Evolutionary conservation across 2,888 invertebrate genomes (phyloP).

Genomic region (Folsomia manolachei): DNA sequence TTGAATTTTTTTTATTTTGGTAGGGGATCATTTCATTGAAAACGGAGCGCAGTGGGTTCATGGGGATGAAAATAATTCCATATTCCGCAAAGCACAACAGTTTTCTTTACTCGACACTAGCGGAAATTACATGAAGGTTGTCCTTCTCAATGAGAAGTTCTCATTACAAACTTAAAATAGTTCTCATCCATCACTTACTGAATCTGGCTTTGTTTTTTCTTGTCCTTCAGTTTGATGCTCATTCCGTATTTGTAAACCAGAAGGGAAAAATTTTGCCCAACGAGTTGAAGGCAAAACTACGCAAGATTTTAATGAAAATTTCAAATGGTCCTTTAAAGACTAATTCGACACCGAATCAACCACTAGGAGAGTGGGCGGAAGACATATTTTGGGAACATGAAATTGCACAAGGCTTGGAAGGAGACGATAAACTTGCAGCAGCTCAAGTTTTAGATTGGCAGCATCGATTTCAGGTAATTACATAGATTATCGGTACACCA

Average conservation of each 20-base stretch:
- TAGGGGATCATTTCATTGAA: constrained; percentile 64
- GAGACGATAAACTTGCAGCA: constrained; percentile 17
- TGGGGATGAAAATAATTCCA: constrained; percentile 83
- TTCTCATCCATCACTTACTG: too few relatives aligned
- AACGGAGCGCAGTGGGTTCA: constrained; percentile 92
- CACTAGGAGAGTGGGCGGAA: constrained; percentile 30
- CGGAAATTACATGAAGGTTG: constrained; percentile 17
- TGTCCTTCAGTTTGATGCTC: constrained; percentile 20
- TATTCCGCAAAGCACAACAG: constrained; percentile 78
- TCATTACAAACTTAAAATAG: background rate
- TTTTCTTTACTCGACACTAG: constrained; percentile 20
- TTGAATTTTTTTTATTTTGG: constrained; percentile 11
- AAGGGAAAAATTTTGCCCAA: constrained; percentile 24
- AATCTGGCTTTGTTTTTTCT: background rate
- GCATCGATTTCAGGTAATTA: constrained; percentile 41
- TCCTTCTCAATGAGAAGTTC: background rate
- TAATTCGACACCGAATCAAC: constrained; percentile 15
- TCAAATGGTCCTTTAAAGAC: constrained; percentile 27
- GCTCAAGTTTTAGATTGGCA: constrained; percentile 47
- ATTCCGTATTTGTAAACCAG: constrained; percentile 32
- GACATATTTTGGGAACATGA: constrained; percentile 27
- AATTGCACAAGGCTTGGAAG: background rate
- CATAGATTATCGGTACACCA: too few relatives aligned
- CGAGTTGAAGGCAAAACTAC: constrained; percentile 11
- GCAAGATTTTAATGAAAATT: constrained; percentile 13